A percentile compares a stretch with the other conserved stretches of the same genome.
phyloP scores from a whole-genome alignment of 2,113 vertebrate species.

The Antidorcas marsupialis region DNA sequence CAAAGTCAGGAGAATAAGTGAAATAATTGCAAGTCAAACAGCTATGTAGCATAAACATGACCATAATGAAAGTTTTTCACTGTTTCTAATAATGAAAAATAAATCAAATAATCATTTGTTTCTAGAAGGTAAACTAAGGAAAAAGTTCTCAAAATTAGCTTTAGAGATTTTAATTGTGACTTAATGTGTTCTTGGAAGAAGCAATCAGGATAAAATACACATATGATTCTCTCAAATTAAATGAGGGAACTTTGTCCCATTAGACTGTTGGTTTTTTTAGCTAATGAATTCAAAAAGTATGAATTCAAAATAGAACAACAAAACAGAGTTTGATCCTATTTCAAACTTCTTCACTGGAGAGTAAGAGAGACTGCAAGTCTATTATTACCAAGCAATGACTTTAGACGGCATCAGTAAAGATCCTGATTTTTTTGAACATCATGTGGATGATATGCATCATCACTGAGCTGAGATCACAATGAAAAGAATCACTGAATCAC shows the following conservation, averaged over 20 bases:
- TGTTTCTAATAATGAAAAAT: constrained; percentile 24
- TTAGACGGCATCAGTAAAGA: not conserved
- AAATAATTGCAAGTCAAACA: not conserved
- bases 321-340: not conserved
- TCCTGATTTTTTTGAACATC: not conserved
- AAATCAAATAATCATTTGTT: not conserved
- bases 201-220: not conserved
- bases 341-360: not conserved
- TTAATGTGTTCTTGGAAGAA: not conserved
- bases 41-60: not conserved
- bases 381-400: constrained; percentile 22
- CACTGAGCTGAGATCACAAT: constrained; percentile 30
- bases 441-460: not conserved
- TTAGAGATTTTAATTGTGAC: not conserved
- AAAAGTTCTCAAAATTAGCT: not conserved
- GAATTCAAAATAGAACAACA: constrained; percentile 18
- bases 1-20: not conserved
- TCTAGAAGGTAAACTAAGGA: not conserved
- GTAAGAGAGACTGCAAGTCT: not conserved
- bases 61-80: not conserved
- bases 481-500: constrained; percentile 12
- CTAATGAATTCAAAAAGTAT: not conserved
- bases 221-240: not conserved
- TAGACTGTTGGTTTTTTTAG: constrained; percentile 24
- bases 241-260: not conserved